These are phyloP conservation scores for Apotomis turbidana DNA, from an alignment of 2,888 invertebrate genomes.

Conservation along the genomic window DNA sequence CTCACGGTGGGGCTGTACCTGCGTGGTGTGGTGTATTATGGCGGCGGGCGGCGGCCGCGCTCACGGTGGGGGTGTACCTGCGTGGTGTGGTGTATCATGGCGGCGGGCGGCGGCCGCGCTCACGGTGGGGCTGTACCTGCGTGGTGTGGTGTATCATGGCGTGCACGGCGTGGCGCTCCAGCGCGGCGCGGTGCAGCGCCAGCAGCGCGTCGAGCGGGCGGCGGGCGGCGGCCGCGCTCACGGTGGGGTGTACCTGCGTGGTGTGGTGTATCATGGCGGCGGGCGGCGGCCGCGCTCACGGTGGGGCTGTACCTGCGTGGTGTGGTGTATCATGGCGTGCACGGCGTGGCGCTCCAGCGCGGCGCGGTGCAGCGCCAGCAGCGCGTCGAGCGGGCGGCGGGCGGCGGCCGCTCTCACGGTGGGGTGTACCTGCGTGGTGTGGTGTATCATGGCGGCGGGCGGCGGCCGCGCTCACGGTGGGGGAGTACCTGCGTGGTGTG, in stretches of 20 bases:
- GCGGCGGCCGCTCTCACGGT: slow-evolving; percentile 89
- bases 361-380: no score
- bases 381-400: no score
- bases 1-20: no score
- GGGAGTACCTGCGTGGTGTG: no score
- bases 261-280: slow-evolving; percentile 91
- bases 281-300: slow-evolving; percentile 90
- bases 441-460: slow-evolving; percentile 92
- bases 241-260: slow-evolving; percentile 76
- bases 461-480: slow-evolving; percentile 60
- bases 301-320: slow-evolving; percentile 85
- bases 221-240: slow-evolving; percentile 88
- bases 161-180: slow-evolving; percentile 91
- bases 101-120: no score
- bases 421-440: slow-evolving; percentile 85
- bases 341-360: no score
- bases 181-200: slow-evolving; percentile 92
- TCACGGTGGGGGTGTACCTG: no score
- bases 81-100: no score
- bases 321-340: slow-evolving; percentile 92
- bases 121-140: slow-evolving; percentile 68
- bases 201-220: slow-evolving; percentile 94
- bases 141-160: slow-evolving; percentile 92
- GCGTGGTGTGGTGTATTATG: no score
- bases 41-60: no score